phyloP scores from a whole-genome alignment of 2,797 vertebrate genomes.

The Perodicticus potto region DNA sequence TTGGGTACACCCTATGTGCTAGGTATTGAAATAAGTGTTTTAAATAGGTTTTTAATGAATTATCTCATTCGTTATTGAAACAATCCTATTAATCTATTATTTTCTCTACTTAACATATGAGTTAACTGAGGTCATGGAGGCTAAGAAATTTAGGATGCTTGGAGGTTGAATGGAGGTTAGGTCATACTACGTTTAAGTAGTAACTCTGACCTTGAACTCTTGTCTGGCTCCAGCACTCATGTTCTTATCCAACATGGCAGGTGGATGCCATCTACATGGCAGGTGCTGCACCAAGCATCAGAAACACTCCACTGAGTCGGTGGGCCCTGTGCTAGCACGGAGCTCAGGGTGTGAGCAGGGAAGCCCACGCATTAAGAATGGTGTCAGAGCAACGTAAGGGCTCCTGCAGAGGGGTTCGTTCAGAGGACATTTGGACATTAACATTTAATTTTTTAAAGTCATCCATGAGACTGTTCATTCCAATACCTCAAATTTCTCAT shows the following conservation, averaged over 20 bases:
- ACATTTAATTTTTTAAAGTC: not conserved
- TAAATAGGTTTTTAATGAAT: constrained; percentile 11
- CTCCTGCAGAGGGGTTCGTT: not conserved
- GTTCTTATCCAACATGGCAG: not conserved
- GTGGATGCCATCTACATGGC: not conserved
- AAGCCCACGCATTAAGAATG: not conserved
- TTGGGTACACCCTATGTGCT: not conserved
- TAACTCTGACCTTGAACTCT: not conserved
- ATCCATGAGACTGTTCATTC: not conserved
- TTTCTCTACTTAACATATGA: not conserved
- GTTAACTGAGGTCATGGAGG: not conserved
- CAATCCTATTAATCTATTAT: not conserved
- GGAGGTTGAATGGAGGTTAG: too few species aligned
- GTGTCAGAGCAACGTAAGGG: not conserved
- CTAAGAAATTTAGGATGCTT: too few species aligned
- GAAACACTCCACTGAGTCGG: not conserved
- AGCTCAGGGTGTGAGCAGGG: not conserved
- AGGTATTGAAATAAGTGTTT: not conserved
- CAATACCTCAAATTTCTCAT: not conserved
- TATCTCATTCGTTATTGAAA: constrained; percentile 38
- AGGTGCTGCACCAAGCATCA: not conserved
- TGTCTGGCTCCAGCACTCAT: not conserved
- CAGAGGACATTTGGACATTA: not conserved
- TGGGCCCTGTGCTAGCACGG: not conserved
- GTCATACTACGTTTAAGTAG: not conserved